Percentiles rank a stretch among this genome's conserved stretches.
Evolutionary conservation across 2,888 invertebrate genomes (phyloP).

Genomic region (Phaedon cochleariae): DNA sequence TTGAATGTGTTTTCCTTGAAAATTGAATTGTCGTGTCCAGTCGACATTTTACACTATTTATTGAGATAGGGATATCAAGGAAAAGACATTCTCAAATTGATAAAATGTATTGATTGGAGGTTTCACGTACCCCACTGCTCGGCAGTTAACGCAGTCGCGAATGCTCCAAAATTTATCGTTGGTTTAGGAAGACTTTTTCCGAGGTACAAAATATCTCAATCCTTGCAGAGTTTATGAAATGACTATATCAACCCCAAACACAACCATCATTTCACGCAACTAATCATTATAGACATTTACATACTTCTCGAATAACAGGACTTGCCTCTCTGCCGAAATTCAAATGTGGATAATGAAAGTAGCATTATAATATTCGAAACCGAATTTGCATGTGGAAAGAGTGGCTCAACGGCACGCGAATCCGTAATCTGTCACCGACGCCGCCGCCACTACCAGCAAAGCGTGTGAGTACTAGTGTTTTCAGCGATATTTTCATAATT

Average conservation of each 20-base stretch:
- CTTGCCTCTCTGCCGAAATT: slow-evolving; percentile 26
- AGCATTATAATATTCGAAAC: slow-evolving; percentile 48
- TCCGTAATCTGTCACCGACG: slow-evolving; percentile 52
- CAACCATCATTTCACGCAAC: slow-evolving; percentile 26
- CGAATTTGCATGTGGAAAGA: slow-evolving; percentile 50
- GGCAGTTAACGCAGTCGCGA: no score
- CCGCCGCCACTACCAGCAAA: slow-evolving; percentile 23
- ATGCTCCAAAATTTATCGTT: neutral
- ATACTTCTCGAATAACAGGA: slow-evolving; percentile 34
- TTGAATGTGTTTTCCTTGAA: no score
- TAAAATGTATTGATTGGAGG: no score
- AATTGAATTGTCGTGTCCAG: no score
- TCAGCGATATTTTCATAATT: slow-evolving; percentile 49
- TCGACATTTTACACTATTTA: no score
- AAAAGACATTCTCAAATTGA: no score
- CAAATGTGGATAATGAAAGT: slow-evolving; percentile 34
- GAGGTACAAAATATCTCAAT: neutral
- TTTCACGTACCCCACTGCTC: no score
- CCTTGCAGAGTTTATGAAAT: slow-evolving; percentile 9
- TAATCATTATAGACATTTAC: slow-evolving; percentile 35
- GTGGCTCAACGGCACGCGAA: slow-evolving; percentile 52
- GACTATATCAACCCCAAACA: slow-evolving; percentile 30
- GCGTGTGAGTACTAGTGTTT: slow-evolving; percentile 50
- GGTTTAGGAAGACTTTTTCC: neutral
- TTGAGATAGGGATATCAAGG: no score